A percentile compares a stretch with the other conserved stretches of the same genome.
phyloP scores from a whole-genome alignment of 1,140 invertebrate species.

The Anagrus nilaparvatae region DNA sequence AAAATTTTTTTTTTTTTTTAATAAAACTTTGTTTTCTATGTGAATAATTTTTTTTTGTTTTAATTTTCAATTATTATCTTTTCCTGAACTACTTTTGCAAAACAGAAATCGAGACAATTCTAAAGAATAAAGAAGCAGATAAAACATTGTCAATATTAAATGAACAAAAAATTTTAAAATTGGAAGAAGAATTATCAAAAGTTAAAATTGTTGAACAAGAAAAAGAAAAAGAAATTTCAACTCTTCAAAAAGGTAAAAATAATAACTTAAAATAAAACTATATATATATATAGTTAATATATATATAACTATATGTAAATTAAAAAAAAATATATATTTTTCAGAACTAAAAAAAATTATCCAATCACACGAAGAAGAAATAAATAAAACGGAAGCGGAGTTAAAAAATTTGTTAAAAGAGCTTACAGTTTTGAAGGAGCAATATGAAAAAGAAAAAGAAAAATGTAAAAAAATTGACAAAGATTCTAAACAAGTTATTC shows the following conservation, averaged over 20 bases:
- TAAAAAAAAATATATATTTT: not conserved
- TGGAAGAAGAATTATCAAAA: too few species aligned
- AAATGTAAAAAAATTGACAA: constrained; percentile 18
- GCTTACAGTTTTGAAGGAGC: constrained; percentile 16
- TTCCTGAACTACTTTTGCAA: not conserved
- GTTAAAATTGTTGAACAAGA: too few species aligned
- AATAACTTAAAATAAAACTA: too few species aligned
- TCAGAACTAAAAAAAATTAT: constrained; percentile 26
- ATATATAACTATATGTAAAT: too few species aligned
- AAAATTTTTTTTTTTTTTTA: constrained; percentile 10
- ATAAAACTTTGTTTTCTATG: not conserved
- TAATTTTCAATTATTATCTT: not conserved
- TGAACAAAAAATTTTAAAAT: constrained; percentile 11
- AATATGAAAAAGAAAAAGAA: constrained; percentile 14
- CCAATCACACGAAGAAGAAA: constrained; percentile 9
- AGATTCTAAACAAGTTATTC: constrained; percentile 15
- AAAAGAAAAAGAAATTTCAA: constrained; percentile 15
- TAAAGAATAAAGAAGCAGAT: too few species aligned
- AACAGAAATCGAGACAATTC: too few species aligned
- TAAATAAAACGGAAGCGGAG: constrained; percentile 24
- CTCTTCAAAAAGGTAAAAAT: constrained; percentile 16
- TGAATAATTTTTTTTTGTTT: not conserved
- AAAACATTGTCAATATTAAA: too few species aligned
- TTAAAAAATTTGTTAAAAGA: constrained; percentile 22
- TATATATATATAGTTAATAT: too few species aligned